Base-by-base conservation (phyloP, 2,888 invertebrate species). In the Thera obeliscata region DNA sequence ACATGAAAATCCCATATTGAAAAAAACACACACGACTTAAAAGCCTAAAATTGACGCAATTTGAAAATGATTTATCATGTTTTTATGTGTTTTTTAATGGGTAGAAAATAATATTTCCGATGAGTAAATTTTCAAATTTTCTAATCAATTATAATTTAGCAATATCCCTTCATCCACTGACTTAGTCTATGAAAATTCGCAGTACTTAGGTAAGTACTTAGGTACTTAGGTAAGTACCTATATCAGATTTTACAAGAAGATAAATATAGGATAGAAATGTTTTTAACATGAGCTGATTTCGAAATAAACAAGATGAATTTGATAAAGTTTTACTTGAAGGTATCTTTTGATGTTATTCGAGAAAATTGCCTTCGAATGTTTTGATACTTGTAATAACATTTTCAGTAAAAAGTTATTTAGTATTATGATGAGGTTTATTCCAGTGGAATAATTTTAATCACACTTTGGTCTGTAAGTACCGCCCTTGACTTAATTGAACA, bases 271-370 rank as follows among this genome's bases (percentile, higher is more conserved):
- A 41, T 60, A 62, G 36, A 57, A 70, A 67, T 67, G 66, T 49
- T 67, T 62, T 33, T 61, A 69, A 64, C 70, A 70, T 67, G 64
- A 71, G 56, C 55, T 33, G 49, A 50, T 43, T 56, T 60, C 67
- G 64, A 60, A 73, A 69, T 62, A 63, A 67, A 65, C 43, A 58
- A 52, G 56, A 67, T 56, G 59, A 69, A 67, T 71, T 67, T 33
- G 61, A 61, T 67, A 46, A 63, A 50, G 46, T 64, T 61, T 11
- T 48, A 57, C 54, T 68, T 70, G 66, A 68, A 54, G 38, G 55
- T 2, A 61, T 54, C 46, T 54, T 11, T 33, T 58, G 58, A 54
- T 61, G n/a, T 64, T 63, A 68, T 72, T 67, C 50, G 38, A 41
- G 11, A 22, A 43, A 50, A 50, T 64, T 56, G 8, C 9, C 33